Conservation (phyloP, 2,113 vertebrate genomes). For the Pomatorhinus ruficollis region DNA sequence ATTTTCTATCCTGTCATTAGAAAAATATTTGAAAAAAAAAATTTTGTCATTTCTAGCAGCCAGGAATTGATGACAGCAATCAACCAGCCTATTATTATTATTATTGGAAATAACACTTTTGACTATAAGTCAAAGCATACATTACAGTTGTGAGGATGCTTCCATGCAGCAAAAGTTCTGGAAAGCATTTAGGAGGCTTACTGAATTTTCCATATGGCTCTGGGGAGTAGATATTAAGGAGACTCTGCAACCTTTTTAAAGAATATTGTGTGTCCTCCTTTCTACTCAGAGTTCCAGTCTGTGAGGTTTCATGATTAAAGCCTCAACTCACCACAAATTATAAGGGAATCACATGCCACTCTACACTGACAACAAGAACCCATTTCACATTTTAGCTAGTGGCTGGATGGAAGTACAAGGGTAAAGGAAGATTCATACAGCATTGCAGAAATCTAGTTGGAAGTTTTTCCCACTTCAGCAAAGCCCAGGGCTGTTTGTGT, state of each 20-base stretch:
- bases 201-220: neutral
- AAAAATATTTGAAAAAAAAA: neutral
- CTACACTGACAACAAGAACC: neutral
- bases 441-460: neutral
- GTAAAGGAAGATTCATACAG: rapidly evolving
- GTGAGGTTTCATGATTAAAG: neutral
- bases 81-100: neutral
- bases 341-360: neutral
- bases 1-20: neutral
- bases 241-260: neutral
- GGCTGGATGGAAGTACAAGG: neutral
- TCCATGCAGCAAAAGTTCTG: neutral
- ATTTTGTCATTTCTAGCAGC: neutral
- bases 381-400: neutral
- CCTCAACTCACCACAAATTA: neutral
- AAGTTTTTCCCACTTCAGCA: neutral
- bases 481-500: neutral
- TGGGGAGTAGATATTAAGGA: neutral
- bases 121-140: neutral
- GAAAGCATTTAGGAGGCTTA: neutral
- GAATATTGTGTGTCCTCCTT: neutral
- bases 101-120: neutral
- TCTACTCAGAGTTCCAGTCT: neutral
- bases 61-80: neutral
- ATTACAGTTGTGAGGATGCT: neutral